Evolutionary conservation across 1,140 invertebrate genomes (phyloP), one percentile per base, ranked within the genome.

Genomic region (Drosophila micromelanica): DNA sequence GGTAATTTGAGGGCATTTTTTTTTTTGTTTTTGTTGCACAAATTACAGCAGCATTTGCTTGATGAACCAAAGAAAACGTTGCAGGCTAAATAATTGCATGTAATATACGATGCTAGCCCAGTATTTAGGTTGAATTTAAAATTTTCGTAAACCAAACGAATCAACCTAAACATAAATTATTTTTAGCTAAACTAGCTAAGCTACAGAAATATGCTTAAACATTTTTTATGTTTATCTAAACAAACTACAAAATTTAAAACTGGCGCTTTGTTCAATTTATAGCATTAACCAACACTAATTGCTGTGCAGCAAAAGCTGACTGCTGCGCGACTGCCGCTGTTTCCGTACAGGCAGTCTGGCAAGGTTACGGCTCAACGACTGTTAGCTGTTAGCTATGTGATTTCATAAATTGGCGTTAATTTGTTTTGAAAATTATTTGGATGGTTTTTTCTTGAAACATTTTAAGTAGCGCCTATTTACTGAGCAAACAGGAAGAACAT

Each of bases 1-100:
- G 56, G 68, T 76, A 65, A 69, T 80, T 76, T 65, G 32, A 8
- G 30, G 8, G 15, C 49, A 64, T 45, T 42, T 15, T 2, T 9
- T 7, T 20, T 20, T 20, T 2, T 20, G 20, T 20, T 20, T 23
- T 23, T 30, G 13, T 11, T 11, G 13, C 13, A 11, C n/a, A 35
- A 52, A 52, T 15, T 52, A 52, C 32, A 8, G 49, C 49, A 13
- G 43, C 5, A 45, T 20, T 45, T 15, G 37, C 3, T 32, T 12
- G 20, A 46, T 27, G 38, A 40, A n/a, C 38, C n/a, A 1, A 12
- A 38, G 2, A 40, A 40, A 32, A 32, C 30, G 20, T 32, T 32
- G 32, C 32, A 9, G 32, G 2, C 7, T 2, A 35, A 35, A 35
- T 35, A 9, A 35, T 35, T 35, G 30, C 30, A 32, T 32, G 30